phyloP scores from a whole-genome alignment of 2,888 invertebrate species.

The Coenonympha arcania region DNA sequence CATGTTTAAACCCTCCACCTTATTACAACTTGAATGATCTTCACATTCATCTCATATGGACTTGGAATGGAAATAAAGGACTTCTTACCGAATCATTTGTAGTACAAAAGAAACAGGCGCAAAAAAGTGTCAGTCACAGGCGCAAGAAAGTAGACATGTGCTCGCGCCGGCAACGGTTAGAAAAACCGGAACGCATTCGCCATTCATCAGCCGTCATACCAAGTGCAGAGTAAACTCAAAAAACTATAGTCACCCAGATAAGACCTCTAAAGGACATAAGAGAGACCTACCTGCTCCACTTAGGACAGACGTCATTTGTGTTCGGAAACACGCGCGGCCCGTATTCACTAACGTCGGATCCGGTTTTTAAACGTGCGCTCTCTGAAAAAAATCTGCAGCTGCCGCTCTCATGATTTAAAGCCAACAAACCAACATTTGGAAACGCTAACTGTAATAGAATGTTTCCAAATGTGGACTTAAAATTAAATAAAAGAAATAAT shows the following conservation, averaged over 20 bases:
- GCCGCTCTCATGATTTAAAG: conserved; percentile 6
- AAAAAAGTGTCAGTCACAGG: not conserved
- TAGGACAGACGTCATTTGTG: conserved; percentile 14
- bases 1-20: no score
- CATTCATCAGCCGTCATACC: conserved; percentile 16
- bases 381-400: conserved; percentile 18
- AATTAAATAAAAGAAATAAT: no score
- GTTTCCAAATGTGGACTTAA: no score
- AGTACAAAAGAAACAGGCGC: not conserved
- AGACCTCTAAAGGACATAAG: conserved; percentile 21
- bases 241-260: conserved; percentile 9
- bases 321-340: conserved; percentile 23
- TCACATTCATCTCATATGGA: no score
- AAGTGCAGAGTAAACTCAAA: conserved; percentile 9
- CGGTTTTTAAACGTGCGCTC: conserved; percentile 18
- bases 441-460: not conserved
- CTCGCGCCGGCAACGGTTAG: conserved; percentile 6
- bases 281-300: conserved; percentile 22
- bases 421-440: not conserved
- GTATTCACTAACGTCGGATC: conserved; percentile 21
- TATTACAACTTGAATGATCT: no score
- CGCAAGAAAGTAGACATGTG: not conserved
- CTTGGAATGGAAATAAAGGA: no score
- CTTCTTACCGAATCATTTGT: not conserved
- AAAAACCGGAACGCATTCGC: conserved; percentile 11